Base-by-base conservation (phyloP, 2,888 invertebrate genomes). In the Elegia similella region DNA sequence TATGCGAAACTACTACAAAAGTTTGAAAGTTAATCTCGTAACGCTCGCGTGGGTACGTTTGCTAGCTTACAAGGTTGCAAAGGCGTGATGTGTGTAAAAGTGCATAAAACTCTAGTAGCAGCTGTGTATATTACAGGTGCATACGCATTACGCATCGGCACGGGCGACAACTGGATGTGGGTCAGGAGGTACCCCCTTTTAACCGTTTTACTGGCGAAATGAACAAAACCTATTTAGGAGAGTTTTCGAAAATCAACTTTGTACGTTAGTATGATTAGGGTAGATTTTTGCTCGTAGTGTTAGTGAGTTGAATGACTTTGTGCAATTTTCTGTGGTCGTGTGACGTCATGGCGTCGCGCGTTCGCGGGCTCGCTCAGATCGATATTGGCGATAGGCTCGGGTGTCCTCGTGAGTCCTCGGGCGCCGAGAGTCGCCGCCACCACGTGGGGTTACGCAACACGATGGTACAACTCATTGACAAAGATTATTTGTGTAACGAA, bases 391-490 rank as follows among this genome's bases (percentile, higher is more conserved):
- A 67, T 61, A 64, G 61, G 68, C 62, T 85, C 86, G 87, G 76
- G 67, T 57, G 64, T 74, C 72, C 73, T 72, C 86, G 84, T 63
- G 57, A 56, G 68, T 69, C 65, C 65, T 83, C 86, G 86, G 78
- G 66, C 61, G 52, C 63, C 70, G 64, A 67, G 60, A 23, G 79
- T 75, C 72, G 81, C 73, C 70, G 77, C 67, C 62, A 73, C 86
- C 89, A 89, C 88, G 89, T 89, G 89, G 76, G 63, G 70, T 90
- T 90, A 86, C 85, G 86, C 84, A 90, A 91, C 75, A 65, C 56
- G 65, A 70, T 74, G 68, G 72, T 80, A 86, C 84, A 81, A 86
- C 82, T 88, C 89, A 89, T 90, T 90, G 89, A 90, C 82, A 76
- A 82, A 82, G 81, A 82, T 86, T 84, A 84, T 86, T 86, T 83